Evolutionary conservation across 2,113 vertebrate genomes (phyloP).

Genomic region (Mobula hypostoma): DNA sequence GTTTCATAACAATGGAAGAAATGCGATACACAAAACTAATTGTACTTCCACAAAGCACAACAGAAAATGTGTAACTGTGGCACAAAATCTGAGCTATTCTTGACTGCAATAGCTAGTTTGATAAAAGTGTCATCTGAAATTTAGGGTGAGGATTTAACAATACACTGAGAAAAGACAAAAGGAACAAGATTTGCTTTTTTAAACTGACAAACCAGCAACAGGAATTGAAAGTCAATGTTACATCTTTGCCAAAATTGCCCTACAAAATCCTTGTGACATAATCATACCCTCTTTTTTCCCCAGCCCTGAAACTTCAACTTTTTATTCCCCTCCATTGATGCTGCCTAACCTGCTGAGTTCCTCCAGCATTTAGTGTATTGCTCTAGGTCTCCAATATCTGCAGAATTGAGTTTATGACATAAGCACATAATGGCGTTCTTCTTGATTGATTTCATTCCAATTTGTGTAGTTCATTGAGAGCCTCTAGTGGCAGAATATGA

Average conservation of each 20-base stretch:
- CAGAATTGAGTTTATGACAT: no score
- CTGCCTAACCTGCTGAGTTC: no score
- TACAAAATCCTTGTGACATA: neutral
- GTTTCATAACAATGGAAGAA: neutral
- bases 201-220: neutral
- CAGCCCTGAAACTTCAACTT: no score
- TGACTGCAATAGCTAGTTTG: neutral
- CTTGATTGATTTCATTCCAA: neutral
- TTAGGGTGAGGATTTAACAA: neutral
- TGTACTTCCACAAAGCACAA: neutral
- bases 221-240: neutral
- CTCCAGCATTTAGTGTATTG: no score
- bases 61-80: neutral
- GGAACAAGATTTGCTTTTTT: neutral
- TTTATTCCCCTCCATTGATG: no score
- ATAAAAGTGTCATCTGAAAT: neutral
- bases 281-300: no score
- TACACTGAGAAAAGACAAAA: neutral
- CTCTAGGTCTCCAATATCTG: no score
- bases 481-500: conserved; percentile 11
- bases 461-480: neutral
- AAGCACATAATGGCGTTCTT: neutral
- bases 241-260: neutral
- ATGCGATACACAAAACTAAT: neutral
- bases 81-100: neutral